Evolutionary conservation across 2,113 vertebrate species (phyloP).

Genomic region (Paradoxurus hermaphroditus): DNA sequence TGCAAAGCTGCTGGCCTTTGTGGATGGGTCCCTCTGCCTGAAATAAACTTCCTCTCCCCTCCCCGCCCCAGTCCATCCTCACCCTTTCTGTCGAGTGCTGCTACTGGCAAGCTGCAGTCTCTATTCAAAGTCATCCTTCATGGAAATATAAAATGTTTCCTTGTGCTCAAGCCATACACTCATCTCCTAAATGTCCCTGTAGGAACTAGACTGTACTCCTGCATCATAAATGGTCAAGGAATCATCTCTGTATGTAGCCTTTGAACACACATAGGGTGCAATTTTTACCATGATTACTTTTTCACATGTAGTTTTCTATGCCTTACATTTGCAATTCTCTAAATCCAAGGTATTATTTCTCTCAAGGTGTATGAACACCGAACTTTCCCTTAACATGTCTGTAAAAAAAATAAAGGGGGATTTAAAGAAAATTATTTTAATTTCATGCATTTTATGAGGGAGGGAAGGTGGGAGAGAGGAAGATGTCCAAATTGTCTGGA

Average conservation of each 20-base stretch:
- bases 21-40: not conserved
- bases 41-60: not conserved
- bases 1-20: not conserved
- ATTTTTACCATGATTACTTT: not conserved
- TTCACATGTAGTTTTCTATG: not conserved
- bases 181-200: not conserved
- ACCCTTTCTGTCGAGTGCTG: accelerated
- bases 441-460: not conserved
- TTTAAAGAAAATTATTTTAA: not conserved
- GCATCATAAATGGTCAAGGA: not conserved
- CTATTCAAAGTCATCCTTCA: too few relatives aligned
- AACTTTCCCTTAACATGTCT: not conserved
- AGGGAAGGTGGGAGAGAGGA: not conserved
- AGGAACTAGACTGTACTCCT: not conserved
- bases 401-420: not conserved
- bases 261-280: not conserved
- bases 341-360: not conserved
- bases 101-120: not conserved
- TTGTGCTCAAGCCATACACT: not conserved
- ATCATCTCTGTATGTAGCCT: not conserved
- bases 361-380: not conserved
- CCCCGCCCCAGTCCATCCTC: accelerated
- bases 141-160: not conserved
- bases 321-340: not conserved
- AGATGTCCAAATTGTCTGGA: not conserved